Evolutionary conservation across 2,888 invertebrate species (phyloP), one percentile per base, ranked within the genome.

Genomic region (Mythimna pallens): DNA sequence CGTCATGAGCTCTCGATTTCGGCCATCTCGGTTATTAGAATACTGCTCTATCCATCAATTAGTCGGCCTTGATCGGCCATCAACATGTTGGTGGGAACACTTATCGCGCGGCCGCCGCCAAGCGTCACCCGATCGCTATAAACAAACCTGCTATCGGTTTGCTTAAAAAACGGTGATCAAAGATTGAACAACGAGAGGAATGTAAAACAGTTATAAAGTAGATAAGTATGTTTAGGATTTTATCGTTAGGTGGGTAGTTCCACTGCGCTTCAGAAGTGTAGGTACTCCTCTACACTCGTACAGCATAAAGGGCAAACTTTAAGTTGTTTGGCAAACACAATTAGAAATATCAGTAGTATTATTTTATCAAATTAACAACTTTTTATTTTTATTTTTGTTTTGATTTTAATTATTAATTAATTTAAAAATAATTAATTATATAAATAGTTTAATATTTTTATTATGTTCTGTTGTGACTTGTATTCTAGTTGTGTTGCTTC

Each of bases 11-110:
- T 47, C 25, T 55, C 66, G 34, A 47, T 34, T 61, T 59, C 40
- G 47, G 10, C 66, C 66, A 65, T 61, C 66, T 78, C 40, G 47
- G 34, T 62, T 65, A 65, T 77, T 81, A 54, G 67, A 78, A 67
- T 72, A 82, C 43, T 40, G 54, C 58, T 72, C 70, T 54, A 14
- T 30, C 22, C 63, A 81, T 74, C 73, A 72, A 82, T 84, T 69
- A 79, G 55, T 22, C 14, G 82, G 50, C 82, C 82, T 84, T 82
- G 82, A 78, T 75, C 72, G 64, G 55, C 64, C 52, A 78, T 71
- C 78, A 69, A 52, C 62, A 25, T 59, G 68, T 73, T 72, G 43
- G 72, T 61, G 43, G 34, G 63, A 34, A n/a, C 67, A 67, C 61
- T 70, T 47, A 61, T 61, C 22, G 59, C 40, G 59, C 52, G 47